These are phyloP conservation scores for Globicephala melas DNA, from an alignment of 2,113 vertebrate genomes.

Conservation along the genomic window DNA sequence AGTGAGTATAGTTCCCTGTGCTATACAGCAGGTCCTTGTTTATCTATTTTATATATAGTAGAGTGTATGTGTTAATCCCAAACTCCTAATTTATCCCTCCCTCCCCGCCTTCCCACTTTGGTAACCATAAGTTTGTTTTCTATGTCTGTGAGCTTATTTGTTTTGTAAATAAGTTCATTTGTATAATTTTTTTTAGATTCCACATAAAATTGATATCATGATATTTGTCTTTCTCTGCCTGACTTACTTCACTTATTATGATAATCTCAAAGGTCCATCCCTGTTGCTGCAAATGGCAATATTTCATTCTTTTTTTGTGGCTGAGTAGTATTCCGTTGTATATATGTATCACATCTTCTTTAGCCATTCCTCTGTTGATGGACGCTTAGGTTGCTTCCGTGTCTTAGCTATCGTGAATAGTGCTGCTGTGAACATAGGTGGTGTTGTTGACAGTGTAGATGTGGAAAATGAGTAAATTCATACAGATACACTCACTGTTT, in stretches of 20 bases:
- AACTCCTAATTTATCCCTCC: neutral
- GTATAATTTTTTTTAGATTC: neutral
- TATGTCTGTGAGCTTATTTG: neutral
- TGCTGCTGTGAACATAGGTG: neutral
- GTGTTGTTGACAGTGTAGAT: neutral
- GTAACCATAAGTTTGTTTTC: neutral
- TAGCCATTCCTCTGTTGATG: neutral
- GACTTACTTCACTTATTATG: neutral
- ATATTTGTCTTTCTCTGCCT: neutral
- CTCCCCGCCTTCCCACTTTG: neutral
- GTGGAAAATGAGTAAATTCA: neutral
- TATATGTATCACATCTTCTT: neutral
- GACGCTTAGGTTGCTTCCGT: neutral
- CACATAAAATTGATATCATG: neutral
- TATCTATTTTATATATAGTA: neutral
- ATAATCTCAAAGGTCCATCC: neutral
- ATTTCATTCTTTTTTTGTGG: neutral
- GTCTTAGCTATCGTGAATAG: neutral
- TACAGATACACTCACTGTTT: neutral
- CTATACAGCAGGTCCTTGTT: neutral
- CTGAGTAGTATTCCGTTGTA: neutral
- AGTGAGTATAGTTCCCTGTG: neutral
- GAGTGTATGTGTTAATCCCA: neutral
- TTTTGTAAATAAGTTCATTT: neutral
- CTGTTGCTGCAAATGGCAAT: neutral